Conservation (phyloP, 2,797 vertebrate species). For the Neosilurus mollespiculum region DNA sequence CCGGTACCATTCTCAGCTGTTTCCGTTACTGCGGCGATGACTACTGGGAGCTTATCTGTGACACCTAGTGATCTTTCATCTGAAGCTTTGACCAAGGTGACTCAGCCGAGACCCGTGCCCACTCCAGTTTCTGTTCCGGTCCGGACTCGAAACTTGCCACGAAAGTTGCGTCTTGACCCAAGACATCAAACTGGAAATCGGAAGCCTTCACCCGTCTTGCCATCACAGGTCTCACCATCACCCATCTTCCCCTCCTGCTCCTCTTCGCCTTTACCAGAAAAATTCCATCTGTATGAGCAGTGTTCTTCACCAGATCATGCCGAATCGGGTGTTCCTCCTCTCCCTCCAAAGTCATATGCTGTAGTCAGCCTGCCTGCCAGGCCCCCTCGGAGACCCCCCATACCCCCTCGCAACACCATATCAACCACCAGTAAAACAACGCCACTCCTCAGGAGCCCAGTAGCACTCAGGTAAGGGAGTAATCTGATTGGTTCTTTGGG, state of each 20-base stretch:
- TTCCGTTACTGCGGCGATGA: background rate
- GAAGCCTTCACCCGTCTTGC: conserved; percentile 47
- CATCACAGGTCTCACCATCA: background rate
- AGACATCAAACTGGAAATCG: conserved; percentile 30
- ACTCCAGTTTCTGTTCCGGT: conserved; percentile 5
- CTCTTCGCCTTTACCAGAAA: conserved; percentile 35
- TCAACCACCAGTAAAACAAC: background rate
- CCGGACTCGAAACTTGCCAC: conserved; percentile 57
- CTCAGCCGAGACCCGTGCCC: conserved; percentile 14
- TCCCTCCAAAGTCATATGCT: conserved; percentile 79
- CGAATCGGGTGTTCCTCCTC: conserved; percentile 68
- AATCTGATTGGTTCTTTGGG: background rate
- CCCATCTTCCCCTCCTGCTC: background rate
- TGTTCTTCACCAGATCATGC: conserved; percentile 44
- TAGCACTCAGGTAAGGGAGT: conserved; percentile 64
- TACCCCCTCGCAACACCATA: conserved; percentile 51
- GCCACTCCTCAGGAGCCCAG: background rate
- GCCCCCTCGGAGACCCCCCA: conserved; percentile 57
- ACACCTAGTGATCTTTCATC: background rate
- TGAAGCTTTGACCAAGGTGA: background rate
- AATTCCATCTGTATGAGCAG: conserved; percentile 53
- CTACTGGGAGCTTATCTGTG: background rate
- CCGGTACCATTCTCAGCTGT: conserved; percentile 74
- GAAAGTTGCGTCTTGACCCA: conserved; percentile 52
- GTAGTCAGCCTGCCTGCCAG: conserved; percentile 55